phyloP scores from a whole-genome alignment of 2,113 vertebrate genomes.

The Mus musculus region DNA sequence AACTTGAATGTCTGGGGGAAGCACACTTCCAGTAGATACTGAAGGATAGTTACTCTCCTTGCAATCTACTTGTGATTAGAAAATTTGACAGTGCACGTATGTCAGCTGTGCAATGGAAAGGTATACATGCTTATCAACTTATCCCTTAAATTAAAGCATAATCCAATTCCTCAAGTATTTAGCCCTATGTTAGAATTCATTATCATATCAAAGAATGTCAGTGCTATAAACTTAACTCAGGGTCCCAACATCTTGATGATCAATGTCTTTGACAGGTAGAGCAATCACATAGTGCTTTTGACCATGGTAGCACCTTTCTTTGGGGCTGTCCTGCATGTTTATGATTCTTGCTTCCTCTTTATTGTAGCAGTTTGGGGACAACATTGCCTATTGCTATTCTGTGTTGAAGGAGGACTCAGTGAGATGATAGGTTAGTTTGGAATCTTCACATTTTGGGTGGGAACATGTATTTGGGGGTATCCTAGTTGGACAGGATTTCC shows the following conservation, averaged over 20 bases:
- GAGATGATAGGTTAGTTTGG: neutral
- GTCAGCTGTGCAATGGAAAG: neutral
- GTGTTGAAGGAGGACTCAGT: too few relatives aligned
- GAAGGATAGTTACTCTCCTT: neutral
- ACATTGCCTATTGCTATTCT: neutral
- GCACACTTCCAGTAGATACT: neutral
- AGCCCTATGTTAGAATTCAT: neutral
- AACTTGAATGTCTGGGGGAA: neutral
- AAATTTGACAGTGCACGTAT: neutral
- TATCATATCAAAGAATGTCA: neutral
- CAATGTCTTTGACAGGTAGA: neutral
- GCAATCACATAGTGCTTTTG: neutral
- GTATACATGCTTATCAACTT: neutral
- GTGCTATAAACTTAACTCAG: accelerated
- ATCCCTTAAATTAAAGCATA: slow-evolving; percentile 18
- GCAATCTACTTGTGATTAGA: slow-evolving; percentile 1
- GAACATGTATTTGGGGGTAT: neutral
- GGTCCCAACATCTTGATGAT: neutral
- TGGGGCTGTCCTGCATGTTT: neutral
- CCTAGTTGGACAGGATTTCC: neutral
- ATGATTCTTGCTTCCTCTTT: neutral
- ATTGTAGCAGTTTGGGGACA: neutral
- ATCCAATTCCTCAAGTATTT: neutral
- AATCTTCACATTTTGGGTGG: neutral
- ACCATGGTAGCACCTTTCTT: neutral